These are phyloP conservation scores for Kuschelorhynchus macadamiae DNA, from an alignment of 2,888 invertebrate species.

Conservation along the genomic window DNA sequence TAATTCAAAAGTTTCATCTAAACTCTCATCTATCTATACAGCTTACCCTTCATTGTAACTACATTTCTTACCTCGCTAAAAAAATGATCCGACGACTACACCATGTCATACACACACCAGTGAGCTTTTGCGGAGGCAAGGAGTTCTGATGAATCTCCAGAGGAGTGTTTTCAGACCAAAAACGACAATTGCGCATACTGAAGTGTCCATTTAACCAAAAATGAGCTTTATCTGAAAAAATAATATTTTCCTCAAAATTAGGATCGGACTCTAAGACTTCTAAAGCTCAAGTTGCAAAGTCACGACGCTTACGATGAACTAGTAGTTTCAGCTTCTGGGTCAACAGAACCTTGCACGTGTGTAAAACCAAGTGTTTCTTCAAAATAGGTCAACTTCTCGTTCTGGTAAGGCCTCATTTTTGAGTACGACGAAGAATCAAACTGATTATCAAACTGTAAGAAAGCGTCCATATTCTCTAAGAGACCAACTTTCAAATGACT, in stretches of 20 bases:
- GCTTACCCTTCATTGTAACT: constrained; percentile 13
- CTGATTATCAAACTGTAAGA: too few relatives aligned
- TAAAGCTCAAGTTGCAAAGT: constrained; percentile 16
- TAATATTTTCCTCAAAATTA: constrained; percentile 17
- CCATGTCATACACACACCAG: background rate
- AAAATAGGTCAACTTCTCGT: too few relatives aligned
- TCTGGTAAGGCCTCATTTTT: too few relatives aligned
- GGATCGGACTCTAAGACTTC: background rate
- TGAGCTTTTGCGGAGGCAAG: background rate
- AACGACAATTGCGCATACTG: background rate
- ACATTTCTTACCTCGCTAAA: constrained; percentile 22
- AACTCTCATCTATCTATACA: too few relatives aligned
- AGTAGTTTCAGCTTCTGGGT: too few relatives aligned
- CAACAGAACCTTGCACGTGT: too few relatives aligned
- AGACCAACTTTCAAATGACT: too few relatives aligned
- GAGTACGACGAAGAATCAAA: too few relatives aligned
- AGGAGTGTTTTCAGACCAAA: constrained; percentile 2
- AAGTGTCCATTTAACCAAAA: constrained; percentile 18
- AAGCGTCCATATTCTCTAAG: too few relatives aligned
- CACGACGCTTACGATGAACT: background rate
- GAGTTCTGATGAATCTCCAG: constrained; percentile 1
- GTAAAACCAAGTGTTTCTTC: too few relatives aligned
- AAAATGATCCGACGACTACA: constrained; percentile 17
- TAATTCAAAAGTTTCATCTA: too few relatives aligned
- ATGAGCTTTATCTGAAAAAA: constrained; percentile 34